A percentile compares a stretch with the other conserved stretches of the same genome.
phyloP scores from a whole-genome alignment of 2,797 vertebrate species.

The Chromobotia macracanthus region DNA sequence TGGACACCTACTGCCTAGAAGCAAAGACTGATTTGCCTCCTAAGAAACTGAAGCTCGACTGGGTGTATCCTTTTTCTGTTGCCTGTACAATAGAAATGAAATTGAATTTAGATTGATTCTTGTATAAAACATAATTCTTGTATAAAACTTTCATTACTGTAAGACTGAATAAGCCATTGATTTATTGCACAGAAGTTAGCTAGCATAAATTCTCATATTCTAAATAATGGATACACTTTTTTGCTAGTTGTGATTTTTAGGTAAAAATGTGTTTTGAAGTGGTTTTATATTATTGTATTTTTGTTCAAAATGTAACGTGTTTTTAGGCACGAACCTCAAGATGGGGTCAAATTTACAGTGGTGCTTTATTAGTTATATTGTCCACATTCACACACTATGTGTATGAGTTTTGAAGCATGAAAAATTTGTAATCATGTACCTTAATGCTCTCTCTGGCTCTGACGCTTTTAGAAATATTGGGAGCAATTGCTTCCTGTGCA shows the following conservation, averaged over 20 bases:
- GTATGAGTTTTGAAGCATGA: not conserved
- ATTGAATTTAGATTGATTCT: slow-evolving; percentile 12
- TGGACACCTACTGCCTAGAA: slow-evolving; percentile 93
- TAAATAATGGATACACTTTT: slow-evolving; percentile 24
- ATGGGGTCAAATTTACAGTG: slow-evolving; percentile 5
- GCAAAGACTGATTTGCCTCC: slow-evolving; percentile 88
- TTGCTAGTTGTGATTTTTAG: slow-evolving; percentile 13
- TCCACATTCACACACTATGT: not conserved
- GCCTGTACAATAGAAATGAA: slow-evolving; percentile 28
- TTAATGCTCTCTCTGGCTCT: not conserved
- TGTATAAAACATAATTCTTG: slow-evolving; percentile 1
- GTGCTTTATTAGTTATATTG: not conserved
- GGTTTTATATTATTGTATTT: not conserved
- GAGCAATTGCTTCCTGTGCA: not conserved
- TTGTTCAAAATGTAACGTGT: slow-evolving; percentile 33
- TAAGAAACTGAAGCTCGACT: slow-evolving; percentile 95
- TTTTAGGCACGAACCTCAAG: slow-evolving; percentile 25
- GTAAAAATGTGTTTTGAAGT: not conserved
- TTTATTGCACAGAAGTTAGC: not conserved
- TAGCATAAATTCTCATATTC: too few species aligned
- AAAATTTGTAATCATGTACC: not conserved
- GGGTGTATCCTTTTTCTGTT: slow-evolving; percentile 94
- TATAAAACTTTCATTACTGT: not conserved
- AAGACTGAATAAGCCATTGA: not conserved
- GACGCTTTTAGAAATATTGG: not conserved